Conservation (phyloP, 2,888 invertebrate genomes). For the Drosophila anomelani region DNA sequence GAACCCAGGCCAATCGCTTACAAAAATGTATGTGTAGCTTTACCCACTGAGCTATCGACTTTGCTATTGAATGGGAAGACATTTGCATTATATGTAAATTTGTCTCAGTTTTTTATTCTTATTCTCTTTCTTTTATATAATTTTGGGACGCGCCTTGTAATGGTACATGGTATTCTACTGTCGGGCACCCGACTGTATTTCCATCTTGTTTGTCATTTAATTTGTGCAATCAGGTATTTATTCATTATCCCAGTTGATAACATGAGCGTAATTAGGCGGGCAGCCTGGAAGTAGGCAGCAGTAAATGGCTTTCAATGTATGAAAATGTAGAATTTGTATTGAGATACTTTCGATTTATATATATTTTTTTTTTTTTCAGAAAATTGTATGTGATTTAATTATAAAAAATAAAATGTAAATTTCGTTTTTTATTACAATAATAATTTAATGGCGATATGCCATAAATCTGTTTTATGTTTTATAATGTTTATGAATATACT, state of each 20-base stretch:
- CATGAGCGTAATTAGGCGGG: background rate
- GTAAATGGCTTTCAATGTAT: background rate
- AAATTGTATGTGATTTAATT: background rate
- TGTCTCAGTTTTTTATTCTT: no score
- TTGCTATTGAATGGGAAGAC: no score
- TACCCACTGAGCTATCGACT: no score
- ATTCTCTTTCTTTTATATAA: no score
- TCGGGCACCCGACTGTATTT: no score
- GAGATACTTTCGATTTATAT: background rate
- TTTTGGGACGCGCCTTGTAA: no score
- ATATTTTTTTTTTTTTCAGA: background rate
- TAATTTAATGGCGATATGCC: background rate
- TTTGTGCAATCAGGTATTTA: constrained; percentile 2
- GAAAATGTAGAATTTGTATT: background rate
- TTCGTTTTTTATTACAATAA: background rate
- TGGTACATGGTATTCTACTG: no score
- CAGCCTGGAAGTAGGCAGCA: constrained; percentile 6
- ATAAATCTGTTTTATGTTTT: no score
- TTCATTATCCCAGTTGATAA: constrained; percentile 10
- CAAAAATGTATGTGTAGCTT: no score
- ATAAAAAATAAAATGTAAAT: background rate
- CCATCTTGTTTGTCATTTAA: background rate
- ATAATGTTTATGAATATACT: background rate
- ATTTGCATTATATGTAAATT: no score
- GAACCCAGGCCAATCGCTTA: no score